Base-by-base conservation (phyloP, 2,797 vertebrate genomes). In the Dryobates pubescens region DNA sequence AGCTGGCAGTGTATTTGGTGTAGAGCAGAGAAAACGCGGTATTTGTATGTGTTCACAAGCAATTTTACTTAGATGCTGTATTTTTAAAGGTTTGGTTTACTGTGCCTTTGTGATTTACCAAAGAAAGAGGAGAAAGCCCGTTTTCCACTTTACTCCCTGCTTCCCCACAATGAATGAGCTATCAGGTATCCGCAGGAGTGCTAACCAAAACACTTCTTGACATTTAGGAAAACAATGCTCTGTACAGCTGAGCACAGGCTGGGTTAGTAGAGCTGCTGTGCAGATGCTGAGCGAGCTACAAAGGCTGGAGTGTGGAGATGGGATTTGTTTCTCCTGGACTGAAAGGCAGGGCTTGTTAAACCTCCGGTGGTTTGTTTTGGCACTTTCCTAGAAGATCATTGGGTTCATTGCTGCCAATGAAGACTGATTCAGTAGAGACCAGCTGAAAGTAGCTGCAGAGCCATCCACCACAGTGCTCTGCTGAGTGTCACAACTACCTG, bases 201-300 rank as follows among this genome's bases (percentile, higher is more conserved):
- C 58, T 90, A 62, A 8, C 22, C 43, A 14, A 58, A 72, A 5
- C 61, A 23, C n/a, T 5, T 20, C 10, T 0, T 54, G 71, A 69
- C 43, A 16, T 23, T 32, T 47, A 51, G 13, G 49, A 51, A 51
- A 51, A 51, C 23, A 51, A 24, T 14, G 9, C 22, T n/a, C 8
- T 43, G 32, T 32, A 2, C 8, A 2, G 2, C 75, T 13, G 64
- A 51, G 69, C 79, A 34, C 1, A 1, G 56, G 4, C 27, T 0
- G 5, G 43, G 69, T 13, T 76, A 30, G 3, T 38, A 3, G 30
- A 53, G 85, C 76, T n/a, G 49, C 75, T 76, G 57, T n/a, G 81
- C 71, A 36, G 56, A 24, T 7, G 54, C 14, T 58, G 43, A 2
- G 29, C 59, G 61, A 5, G 0, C 79, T 13, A 6, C 70, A 71